phyloP scores from a whole-genome alignment of 2,113 vertebrate species.

The Setophaga petechia region DNA sequence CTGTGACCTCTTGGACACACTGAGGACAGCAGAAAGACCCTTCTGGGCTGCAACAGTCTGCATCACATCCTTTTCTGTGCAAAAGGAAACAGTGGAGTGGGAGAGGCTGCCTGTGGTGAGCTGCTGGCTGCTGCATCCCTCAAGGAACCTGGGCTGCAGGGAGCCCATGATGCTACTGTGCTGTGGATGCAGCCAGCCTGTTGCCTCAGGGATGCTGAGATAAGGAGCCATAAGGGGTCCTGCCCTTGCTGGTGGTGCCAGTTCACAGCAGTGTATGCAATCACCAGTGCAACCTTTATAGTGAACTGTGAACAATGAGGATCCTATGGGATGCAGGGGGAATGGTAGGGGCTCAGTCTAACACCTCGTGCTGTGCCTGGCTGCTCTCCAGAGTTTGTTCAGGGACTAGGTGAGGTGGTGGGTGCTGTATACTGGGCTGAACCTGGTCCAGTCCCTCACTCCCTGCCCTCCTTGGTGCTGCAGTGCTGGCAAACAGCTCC shows the following conservation, averaged over 20 bases:
- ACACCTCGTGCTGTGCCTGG: background rate
- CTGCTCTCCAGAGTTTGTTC: background rate
- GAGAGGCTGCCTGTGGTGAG: background rate
- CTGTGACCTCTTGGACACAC: background rate
- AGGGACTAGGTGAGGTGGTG: background rate
- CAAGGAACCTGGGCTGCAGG: background rate
- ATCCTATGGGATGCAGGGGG: background rate
- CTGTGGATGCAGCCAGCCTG: background rate
- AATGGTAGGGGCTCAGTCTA: background rate
- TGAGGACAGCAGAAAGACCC: background rate
- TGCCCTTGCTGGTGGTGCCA: background rate
- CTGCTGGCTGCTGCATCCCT: background rate
- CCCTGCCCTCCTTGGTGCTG: background rate
- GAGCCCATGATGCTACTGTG: background rate
- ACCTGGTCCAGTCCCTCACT: background rate
- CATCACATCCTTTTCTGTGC: background rate
- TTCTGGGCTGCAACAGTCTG: background rate
- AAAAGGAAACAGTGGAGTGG: background rate
- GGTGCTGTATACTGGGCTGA: background rate
- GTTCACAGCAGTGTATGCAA: background rate
- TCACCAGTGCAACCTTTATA: background rate
- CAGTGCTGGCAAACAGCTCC: background rate
- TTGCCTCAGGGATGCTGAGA: background rate
- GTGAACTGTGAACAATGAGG: fast-evolving
- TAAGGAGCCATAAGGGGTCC: background rate